Percentiles rank a stretch among this genome's conserved stretches.
phyloP scores from a whole-genome alignment of 2,113 vertebrate species.

The Oncorhynchus keta region DNA sequence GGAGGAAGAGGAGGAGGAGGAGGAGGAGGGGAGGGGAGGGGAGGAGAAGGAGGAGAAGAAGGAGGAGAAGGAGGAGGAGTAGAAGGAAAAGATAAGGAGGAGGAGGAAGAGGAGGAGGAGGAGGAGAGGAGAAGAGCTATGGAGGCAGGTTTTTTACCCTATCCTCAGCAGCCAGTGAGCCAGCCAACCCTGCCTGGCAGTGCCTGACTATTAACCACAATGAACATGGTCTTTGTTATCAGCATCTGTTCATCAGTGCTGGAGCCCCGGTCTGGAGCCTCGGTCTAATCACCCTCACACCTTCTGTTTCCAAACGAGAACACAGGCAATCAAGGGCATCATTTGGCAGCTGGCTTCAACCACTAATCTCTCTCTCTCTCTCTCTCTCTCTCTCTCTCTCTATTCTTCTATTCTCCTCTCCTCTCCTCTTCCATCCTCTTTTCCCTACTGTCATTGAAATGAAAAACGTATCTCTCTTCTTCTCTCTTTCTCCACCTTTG shows the following conservation, averaged over 20 bases:
- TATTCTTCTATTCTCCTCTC: neutral
- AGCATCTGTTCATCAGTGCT: conserved; percentile 84
- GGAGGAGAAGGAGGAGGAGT: conserved; percentile 38
- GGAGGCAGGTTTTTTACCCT: conserved; percentile 74
- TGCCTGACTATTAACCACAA: conserved; percentile 84
- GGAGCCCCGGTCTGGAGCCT: conserved; percentile 51
- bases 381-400: too few relatives aligned
- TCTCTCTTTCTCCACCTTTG: conserved; percentile 12
- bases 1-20: conserved; percentile 18
- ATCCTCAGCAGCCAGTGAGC: conserved; percentile 76
- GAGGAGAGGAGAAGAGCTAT: conserved; percentile 68
- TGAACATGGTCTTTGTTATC: conserved; percentile 86
- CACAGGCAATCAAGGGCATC: conserved; percentile 87
- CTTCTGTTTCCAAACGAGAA: conserved; percentile 87
- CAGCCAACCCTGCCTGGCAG: conserved; percentile 68
- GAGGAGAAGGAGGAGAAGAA: conserved; percentile 37
- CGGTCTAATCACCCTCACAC: conserved; percentile 83
- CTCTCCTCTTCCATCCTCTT: conserved; percentile 36
- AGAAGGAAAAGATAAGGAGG: too few relatives aligned
- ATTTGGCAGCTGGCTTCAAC: conserved; percentile 88
- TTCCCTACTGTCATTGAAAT: conserved; percentile 45
- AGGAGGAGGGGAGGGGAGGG: conserved; percentile 8
- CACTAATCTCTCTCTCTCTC: conserved; percentile 79
- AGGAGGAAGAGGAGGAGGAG: too few relatives aligned
- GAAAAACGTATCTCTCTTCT: conserved; percentile 41